phyloP scores from a whole-genome alignment of 2,797 vertebrate genomes.

The Enteromius afrohamiltoni region DNA sequence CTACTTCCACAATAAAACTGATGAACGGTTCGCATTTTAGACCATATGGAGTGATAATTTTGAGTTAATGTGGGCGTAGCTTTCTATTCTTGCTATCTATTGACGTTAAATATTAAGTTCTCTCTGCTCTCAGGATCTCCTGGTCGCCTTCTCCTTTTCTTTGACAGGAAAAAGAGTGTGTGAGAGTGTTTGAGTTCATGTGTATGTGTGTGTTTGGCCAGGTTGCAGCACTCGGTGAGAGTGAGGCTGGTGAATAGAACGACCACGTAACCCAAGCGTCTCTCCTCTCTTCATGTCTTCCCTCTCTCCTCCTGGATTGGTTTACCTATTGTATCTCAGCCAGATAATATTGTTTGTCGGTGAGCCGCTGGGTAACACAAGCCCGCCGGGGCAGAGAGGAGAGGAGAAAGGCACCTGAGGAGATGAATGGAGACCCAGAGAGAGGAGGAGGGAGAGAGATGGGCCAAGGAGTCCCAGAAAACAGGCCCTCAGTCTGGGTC shows the following conservation, averaged over 20 bases:
- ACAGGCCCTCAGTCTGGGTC: slow-evolving; percentile 46
- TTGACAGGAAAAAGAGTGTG: slow-evolving; percentile 6
- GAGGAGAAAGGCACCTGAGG: slow-evolving; percentile 30
- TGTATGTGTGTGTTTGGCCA: slow-evolving; percentile 5
- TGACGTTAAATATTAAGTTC: neutral
- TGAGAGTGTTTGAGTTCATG: slow-evolving; percentile 22
- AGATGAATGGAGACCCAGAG: slow-evolving; percentile 34
- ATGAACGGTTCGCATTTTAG: neutral
- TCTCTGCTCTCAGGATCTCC: neutral
- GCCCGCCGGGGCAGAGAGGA: slow-evolving; percentile 48
- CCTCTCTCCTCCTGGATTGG: slow-evolving; percentile 47
- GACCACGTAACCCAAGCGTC: slow-evolving; percentile 49
- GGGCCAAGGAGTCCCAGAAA: slow-evolving; percentile 50
- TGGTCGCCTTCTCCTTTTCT: neutral
- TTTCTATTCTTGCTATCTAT: neutral
- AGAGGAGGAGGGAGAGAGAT: slow-evolving; percentile 43
- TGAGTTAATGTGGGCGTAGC: neutral
- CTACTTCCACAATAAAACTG: neutral
- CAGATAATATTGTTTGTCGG: slow-evolving; percentile 62
- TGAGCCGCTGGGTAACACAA: slow-evolving; percentile 58
- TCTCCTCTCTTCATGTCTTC: slow-evolving; percentile 48
- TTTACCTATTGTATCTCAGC: slow-evolving; percentile 57
- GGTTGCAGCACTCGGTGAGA: slow-evolving; percentile 22
- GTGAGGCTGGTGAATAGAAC: slow-evolving; percentile 43
- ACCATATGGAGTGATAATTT: neutral